Evolutionary conservation across 1,140 invertebrate species (phyloP).

Genomic region (Lanistes nyassanus): DNA sequence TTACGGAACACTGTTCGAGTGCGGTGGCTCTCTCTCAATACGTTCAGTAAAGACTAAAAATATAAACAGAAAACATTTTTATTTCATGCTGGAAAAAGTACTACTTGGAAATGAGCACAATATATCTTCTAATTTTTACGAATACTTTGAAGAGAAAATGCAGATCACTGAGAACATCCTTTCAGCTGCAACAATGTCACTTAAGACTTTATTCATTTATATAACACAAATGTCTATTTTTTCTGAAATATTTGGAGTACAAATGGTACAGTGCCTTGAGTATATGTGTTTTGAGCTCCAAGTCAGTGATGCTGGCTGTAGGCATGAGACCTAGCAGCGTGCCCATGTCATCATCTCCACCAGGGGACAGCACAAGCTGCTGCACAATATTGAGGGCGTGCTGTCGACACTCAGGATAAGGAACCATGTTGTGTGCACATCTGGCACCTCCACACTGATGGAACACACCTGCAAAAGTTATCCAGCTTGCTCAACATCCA

Average conservation of each 20-base stretch:
- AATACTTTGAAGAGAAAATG: conserved; percentile 3
- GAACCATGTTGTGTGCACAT: conserved; percentile 89
- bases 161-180: no score
- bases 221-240: no score
- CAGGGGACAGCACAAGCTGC: conserved; percentile 88
- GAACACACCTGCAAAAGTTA: conserved; percentile 74
- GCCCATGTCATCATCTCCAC: conserved; percentile 95
- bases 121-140: no score
- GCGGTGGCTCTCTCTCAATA: conserved; percentile 92
- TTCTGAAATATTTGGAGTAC: not conserved
- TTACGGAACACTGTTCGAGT: conserved; percentile 96
- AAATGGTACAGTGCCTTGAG: conserved; percentile 74
- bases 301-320: conserved; percentile 80
- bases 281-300: conserved; percentile 90
- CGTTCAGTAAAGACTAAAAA: conserved; percentile 79
- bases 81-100: not conserved
- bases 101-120: no score
- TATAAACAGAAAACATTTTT: not conserved
- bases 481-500: no score
- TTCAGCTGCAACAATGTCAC: no score
- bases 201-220: no score
- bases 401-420: conserved; percentile 83
- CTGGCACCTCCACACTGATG: conserved; percentile 91
- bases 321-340: conserved; percentile 91
- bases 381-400: conserved; percentile 80